These are phyloP conservation scores for Gasterosteus nipponicus DNA, from an alignment of 2,113 vertebrate genomes.

Conservation along the genomic window DNA sequence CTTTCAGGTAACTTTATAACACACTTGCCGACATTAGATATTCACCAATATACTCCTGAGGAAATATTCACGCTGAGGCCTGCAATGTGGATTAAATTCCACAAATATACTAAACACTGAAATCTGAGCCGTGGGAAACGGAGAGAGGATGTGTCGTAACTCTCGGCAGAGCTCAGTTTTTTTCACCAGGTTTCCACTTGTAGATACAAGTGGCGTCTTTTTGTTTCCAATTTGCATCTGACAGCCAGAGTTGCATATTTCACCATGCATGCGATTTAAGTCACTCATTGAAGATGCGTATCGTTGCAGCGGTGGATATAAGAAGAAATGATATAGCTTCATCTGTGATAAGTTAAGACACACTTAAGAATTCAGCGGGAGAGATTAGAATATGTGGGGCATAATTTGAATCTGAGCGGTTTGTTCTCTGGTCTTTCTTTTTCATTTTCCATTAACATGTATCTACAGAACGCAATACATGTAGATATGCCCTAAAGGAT, in stretches of 20 bases:
- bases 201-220: background rate
- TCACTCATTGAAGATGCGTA: background rate
- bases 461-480: slow-evolving; percentile 3
- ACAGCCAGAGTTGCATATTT: background rate
- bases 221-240: background rate
- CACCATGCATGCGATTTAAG: background rate
- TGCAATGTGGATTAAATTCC: slow-evolving; percentile 18
- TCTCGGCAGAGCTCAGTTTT: background rate
- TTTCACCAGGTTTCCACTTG: background rate
- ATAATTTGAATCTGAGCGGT: background rate
- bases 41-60: slow-evolving; percentile 25
- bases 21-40: slow-evolving; percentile 30
- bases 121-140: slow-evolving; percentile 32
- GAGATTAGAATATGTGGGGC: background rate
- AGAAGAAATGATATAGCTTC: background rate
- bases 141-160: background rate
- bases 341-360: background rate
- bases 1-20: slow-evolving; percentile 54
- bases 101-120: slow-evolving; percentile 5
- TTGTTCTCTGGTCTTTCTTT: background rate
- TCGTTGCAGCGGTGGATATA: background rate
- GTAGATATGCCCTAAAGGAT: background rate
- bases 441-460: background rate
- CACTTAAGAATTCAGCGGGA: background rate
- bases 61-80: slow-evolving; percentile 2